Base-by-base conservation (phyloP, 2,113 vertebrate species). In the Saccopteryx leptura region DNA sequence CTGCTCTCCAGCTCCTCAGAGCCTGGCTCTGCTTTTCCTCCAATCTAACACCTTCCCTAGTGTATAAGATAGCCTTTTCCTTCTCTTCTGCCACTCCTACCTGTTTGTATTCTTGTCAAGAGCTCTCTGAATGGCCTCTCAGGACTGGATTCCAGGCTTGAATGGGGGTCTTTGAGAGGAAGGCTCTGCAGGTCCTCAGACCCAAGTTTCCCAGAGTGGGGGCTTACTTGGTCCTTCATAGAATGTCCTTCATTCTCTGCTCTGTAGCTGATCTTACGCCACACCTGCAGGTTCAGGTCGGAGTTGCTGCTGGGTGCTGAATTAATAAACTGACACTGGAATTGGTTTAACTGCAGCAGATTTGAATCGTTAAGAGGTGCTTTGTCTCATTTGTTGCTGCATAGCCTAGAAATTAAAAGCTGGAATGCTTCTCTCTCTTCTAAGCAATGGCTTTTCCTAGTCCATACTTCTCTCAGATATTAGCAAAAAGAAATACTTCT, bases 401-500 rank as follows among this genome's bases (percentile, higher is more conserved):
- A 28, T 19, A 74, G 9, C 50, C 69, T 60, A 68, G 68, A 94
- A 94, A 78, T 58, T 56, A 63, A 95, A 92, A 82, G 28, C 17
- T 56, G 68, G 4, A 75, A 31, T 66, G 15, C 65, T 92, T 91
- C 46, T 93, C 39, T 69, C 33, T 94, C 54, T 26, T 79, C 84
- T 58, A 76, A 94, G 82, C 33, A 66, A 19, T 50, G 81, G 66
- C 50, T 86, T 85, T 48, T 65, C 5, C 74, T 72, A 74, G 69
- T 79, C 7, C 71, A 60, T 10, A 5, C 33, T 52, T 75, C 23
- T 76, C 76, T 74, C 60, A 92, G 46, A 69, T n/a, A 56, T 23
- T 46, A 48, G n/a, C 65, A 79, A 71, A 93, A 84, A 19, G 28
- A 52, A 50, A 10, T 33, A 72, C 50, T 76, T 93, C 50, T 85